Base-by-base conservation (phyloP, 2,888 invertebrate genomes). In the Hydropsyche betteni region DNA sequence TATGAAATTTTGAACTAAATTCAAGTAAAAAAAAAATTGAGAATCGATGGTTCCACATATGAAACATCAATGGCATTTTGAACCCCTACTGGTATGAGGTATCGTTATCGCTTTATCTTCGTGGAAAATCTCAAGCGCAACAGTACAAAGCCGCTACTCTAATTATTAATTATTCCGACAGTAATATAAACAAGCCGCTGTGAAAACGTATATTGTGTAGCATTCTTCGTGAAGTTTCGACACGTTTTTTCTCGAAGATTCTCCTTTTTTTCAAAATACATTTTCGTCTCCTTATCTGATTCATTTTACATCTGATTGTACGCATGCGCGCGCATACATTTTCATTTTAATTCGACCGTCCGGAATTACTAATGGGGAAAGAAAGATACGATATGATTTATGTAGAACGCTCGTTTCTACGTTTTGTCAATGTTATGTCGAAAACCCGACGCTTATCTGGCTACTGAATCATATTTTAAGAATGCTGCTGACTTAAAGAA, bases 91-190 rank as follows among this genome's bases (percentile, higher is more conserved):
- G 2, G 44, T 4, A 8, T 8, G 7, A 44, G 7, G 44, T 44
- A 44, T 44, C 44, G 44, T 44, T 44, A 10, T 44, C 44, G 24
- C 24, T 2, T 24, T 44, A 44, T 44, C 44, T 44, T 6, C 44
- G 44, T 10, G 44, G 44, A 44, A 44, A 10, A 44, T 44, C 44
- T 44, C 24, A 24, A 24, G 10, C 44, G 44, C 7, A 44, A 44
- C 7, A 44, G 24, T 10, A 44, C 44, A 44, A 44, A 44, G 44
- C 44, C 24, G 24, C 24, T 24, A 24, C 24, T 8, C 64, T 64
- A 64, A 64, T 64, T 64, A 64, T 64, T 64, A 64, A 64, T 64
- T 64, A 64, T 64, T 64, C 36, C 58, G 58, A 8, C 64, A 44
- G 44, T 36, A 64, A 64, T 36, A 64, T 64, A 64, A 64, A 64